Evolutionary conservation across 37 sponge, comb jelly and placozoan species (phyloP), one percentile per base, ranked within the genome.

Genomic region (Amphimedon queenslandica): DNA sequence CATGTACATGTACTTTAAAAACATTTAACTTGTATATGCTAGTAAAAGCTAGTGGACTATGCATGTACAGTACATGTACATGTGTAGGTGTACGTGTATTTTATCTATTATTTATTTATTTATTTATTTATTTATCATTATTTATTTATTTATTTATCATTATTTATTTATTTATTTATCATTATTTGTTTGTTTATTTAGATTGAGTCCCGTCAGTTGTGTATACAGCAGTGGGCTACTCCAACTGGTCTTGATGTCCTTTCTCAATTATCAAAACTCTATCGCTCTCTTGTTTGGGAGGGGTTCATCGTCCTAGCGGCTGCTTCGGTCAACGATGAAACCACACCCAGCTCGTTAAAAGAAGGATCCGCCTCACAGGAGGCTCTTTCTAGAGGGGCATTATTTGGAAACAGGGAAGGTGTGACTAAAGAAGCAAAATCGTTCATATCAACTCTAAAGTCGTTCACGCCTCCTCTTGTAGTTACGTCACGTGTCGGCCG

Each of bases 251-350:
- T 41, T 55, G 4, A 8, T 1, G 70, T 90, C 2, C 78, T 94
- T 34, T 25, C 73, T 57, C 84, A 90, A 72, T 81, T 94, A 36
- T 79, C 88, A 0, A n/a, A 11, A 32, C 84, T 94, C 3, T 90
- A 89, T 77, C 77, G 88, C 34, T 81, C 87, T 24, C 79, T 94
- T 31, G 80, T 94, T 29, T 85, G 90, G 87, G 92, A 82, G 68
- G 83, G 87, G 25, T 83, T 84, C 73, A 75, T 81, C 40, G 81
- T 94, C 2, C 75, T 89, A 23, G 80, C 91, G 11, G 74, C 82
- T 23, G 75, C 81, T 1, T 33, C 38, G 40, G 57, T 29, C 27
- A 23, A 2, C 13, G 67, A 72, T 3, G 40, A 79, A 24, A 39
- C 63, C 3, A 18, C 27, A 16, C 20, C 71, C n/a, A 51, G 40